Evolutionary conservation across 2,113 vertebrate species (phyloP), one percentile per base, ranked within the genome.

Genomic region (Pseudorectes ferrugineus): DNA sequence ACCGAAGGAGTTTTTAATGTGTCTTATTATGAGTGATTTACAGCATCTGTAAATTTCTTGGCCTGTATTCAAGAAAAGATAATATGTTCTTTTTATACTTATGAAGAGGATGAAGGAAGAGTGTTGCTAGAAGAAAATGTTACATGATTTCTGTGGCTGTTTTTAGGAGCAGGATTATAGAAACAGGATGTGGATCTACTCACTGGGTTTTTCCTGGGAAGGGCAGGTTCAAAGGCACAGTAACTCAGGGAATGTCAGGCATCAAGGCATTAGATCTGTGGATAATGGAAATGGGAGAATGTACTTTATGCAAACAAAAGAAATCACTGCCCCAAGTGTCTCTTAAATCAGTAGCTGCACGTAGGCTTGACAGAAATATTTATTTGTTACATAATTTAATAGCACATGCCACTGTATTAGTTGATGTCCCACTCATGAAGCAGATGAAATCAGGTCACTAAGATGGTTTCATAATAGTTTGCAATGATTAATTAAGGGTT

Each of bases 1-100:
- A 59, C 20, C 0, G 2, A 54, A 92, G 19, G 67, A 94, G 43
- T 80, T 90, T 36, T 88, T 92, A 73, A 62, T 88, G 10, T 46
- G 40, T 67, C 43, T 74, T 89, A 63, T 80, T 89, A 55, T 74
- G 85, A 74, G 51, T 88, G 72, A 87, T 93, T 88, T 95, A 48
- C 92, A 83, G 75, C 61, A 40, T 80, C 74, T 91, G 23, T 67
- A 43, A n/a, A n/a, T n/a, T n/a, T n/a, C n/a, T 51, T 91, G 90
- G 67, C 63, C 48, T 90, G 71, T 71, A 55, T 77, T 94, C 72
- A 88, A 85, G 78, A 71, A 74, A 95, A 88, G 62, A 92, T 86
- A 91, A 42, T 91, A 28, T 22, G 25, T 84, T 93, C 40, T 88
- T 88, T 93, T 94, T 95, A 88, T 93, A 92, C 31, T 93, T 89